Percentiles rank a stretch among this genome's conserved stretches.
phyloP scores from a whole-genome alignment of 2,888 invertebrate genomes.

The Drosophila lutescens region DNA sequence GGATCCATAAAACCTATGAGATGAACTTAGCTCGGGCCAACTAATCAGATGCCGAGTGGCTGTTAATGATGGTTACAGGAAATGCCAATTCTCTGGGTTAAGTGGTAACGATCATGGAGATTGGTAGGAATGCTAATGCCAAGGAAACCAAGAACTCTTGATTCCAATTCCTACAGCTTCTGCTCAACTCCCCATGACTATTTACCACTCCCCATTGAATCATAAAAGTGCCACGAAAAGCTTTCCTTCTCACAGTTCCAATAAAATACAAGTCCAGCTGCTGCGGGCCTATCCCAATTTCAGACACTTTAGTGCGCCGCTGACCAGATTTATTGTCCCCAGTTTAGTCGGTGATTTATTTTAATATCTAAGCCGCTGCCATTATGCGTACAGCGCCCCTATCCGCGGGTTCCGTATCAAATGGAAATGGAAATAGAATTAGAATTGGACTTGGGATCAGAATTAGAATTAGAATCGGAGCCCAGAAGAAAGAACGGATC shows the following conservation, averaged over 20 bases:
- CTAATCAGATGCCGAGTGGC: constrained; percentile 43
- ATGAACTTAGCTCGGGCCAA: neutral
- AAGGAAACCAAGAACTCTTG: neutral
- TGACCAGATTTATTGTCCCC: constrained; percentile 57
- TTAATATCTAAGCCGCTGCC: constrained; percentile 29
- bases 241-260: constrained; percentile 1
- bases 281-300: constrained; percentile 27
- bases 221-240: constrained; percentile 22
- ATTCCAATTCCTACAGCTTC: no score
- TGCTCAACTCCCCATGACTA: neutral
- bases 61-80: constrained; percentile 64
- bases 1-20: constrained; percentile 64
- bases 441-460: constrained; percentile 10
- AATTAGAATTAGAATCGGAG: constrained; percentile 14
- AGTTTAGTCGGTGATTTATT: constrained; percentile 64
- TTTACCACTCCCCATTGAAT: constrained; percentile 2
- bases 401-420: neutral
- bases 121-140: neutral
- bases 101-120: constrained; percentile 27
- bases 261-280: constrained; percentile 1
- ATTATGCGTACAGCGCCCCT: constrained; percentile 42
- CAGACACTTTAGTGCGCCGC: constrained; percentile 1
- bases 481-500: constrained; percentile 19
- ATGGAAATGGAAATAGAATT: constrained; percentile 10
- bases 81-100: constrained; percentile 60